Evolutionary conservation across 2,113 vertebrate species (phyloP).

Genomic region (Acinonyx jubatus): DNA sequence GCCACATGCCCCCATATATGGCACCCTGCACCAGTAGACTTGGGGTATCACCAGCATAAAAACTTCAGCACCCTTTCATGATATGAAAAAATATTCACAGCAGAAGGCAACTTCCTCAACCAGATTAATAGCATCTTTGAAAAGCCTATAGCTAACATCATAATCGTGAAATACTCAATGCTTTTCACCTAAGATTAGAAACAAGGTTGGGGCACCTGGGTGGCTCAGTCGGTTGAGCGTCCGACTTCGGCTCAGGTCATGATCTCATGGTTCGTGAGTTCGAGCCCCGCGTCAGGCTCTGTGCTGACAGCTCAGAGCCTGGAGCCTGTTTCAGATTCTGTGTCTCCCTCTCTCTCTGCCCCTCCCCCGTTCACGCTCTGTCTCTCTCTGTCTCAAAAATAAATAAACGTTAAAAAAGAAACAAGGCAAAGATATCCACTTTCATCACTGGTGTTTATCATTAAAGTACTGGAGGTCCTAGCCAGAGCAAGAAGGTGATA

Average conservation of each 20-base stretch:
- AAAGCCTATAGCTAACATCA: background rate
- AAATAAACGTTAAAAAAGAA: background rate
- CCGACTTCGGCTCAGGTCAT: no score
- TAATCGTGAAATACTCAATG: background rate
- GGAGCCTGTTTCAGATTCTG: no score
- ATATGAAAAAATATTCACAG: background rate
- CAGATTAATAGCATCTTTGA: background rate
- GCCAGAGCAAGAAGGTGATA: no score
- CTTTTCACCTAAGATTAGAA: background rate
- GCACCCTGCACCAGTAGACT: background rate
- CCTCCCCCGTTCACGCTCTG: no score
- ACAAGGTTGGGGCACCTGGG: background rate
- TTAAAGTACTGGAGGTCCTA: background rate
- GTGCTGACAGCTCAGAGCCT: no score
- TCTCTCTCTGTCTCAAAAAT: no score
- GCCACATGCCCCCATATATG: background rate
- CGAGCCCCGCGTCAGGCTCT: rapidly evolving
- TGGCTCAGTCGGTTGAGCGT: no score
- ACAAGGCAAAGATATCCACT: background rate
- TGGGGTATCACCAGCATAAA: background rate
- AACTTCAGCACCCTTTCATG: background rate
- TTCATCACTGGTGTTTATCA: background rate
- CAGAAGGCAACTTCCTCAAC: background rate
- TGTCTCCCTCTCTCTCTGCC: no score
- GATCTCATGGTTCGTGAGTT: no score